Base-by-base conservation (phyloP, 1,140 invertebrate genomes). In the Pomacea maculata region DNA sequence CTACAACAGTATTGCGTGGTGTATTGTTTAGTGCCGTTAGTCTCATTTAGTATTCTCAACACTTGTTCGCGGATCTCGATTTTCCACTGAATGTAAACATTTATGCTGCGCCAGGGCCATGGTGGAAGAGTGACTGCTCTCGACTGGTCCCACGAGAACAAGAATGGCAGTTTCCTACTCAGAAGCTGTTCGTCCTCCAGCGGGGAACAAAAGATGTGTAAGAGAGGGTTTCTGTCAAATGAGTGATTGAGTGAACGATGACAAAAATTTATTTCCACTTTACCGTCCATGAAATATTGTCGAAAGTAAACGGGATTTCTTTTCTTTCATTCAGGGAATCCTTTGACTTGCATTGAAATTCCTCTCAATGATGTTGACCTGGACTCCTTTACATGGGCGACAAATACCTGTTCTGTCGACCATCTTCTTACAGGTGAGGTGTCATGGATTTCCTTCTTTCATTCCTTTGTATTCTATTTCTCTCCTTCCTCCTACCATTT, bases 91-190 rank as follows among this genome's bases (percentile, higher is more conserved):
- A 29, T 34, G 45, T 55, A 54, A n/a, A 14, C 11, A 14, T 61
- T 61, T 57, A 9, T 34, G 25, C 29, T 71, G 57, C 55, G 63
- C 8, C 52, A 87, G 86, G 85, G 83, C 9, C 84, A 87, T 64
- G 67, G 57, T 1, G 76, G 81, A 15, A 61, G 75, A 64, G 73
- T 87, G 1, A 82, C 76, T 9, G 78, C 80, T 6, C 54, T 87
- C 54, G 86, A 87, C 75, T 87, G 84, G 81, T 84, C 86, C 29
- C 17, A 17, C 2, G 82, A 82, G 45, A 79, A 81, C 54, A 34
- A 21, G 1, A 68, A 80, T 54, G 80, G 81, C 19, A 54, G 34
- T n/a, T 85, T 75, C 64, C 14, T 86, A 0, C 55, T 87, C 15
- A 76, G 83, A 25, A 65, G 75, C 25, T 52, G 75, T 52, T 67